Base-by-base conservation (phyloP, 1,140 invertebrate genomes). In the Conus ventricosus region DNA sequence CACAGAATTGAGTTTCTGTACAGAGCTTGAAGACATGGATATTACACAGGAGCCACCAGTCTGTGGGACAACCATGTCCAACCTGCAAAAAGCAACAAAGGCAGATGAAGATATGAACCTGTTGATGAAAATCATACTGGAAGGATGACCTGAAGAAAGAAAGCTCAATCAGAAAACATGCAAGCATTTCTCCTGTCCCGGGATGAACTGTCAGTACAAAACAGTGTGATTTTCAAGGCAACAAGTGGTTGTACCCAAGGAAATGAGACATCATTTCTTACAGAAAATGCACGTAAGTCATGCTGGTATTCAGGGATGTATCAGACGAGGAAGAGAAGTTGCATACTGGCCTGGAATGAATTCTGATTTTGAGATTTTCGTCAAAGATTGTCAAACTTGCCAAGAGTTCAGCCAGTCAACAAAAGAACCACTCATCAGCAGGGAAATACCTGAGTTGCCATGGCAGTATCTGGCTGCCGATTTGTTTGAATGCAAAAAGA, bases 191-290 rank as follows among this genome's bases (percentile, higher is more conserved):
- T 55, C 23, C 51, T 15, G 23, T 54, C 80, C 75, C 53, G 76
- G 17, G 88, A 89, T 0, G 54, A 80, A 23, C 51, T 89, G 53
- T 55, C 6, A 80, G 23, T 85, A 11, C 5, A 80, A 15, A 81
- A 89, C 54, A 76, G 76, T 13, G 7, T 86, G 8, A 78, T 89
- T 25, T 39, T 78, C 13, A 89, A 86, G 78, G 88, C 53, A 84
- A 63, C 53, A 84, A 1, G 67, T 89, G 6, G 23, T 89, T 57
- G 71, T 86, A n/a, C 84, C 84, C 54, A 1, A 23, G 23, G 23
- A 57, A 25, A 15, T 78, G 67, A 10, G 84, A 53, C 27, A n/a
- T 8, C 71, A 81, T 25, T 80, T 87, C 39, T 39, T 84, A 23
- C 23, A 39, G 13, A 71, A 51, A 71, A 51, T 87, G 23, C 78